Conservation (phyloP, 2,797 vertebrate genomes). For the Betta splendens region DNA sequence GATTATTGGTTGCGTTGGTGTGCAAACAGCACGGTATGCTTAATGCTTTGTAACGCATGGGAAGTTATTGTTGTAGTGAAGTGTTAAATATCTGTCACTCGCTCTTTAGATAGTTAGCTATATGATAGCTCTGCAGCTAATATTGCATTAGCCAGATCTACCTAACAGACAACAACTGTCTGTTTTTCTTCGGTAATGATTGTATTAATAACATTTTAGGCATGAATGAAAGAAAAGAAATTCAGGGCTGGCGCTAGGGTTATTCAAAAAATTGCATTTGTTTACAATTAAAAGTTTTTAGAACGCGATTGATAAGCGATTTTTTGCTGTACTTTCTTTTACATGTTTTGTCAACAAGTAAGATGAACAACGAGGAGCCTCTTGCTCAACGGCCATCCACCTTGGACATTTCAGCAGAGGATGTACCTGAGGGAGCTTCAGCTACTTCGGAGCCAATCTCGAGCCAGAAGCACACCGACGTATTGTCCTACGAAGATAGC, state of each 20-base stretch:
- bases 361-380: slow-evolving; percentile 77
- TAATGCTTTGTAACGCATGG: rapidly evolving
- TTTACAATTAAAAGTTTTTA: slow-evolving; percentile 12
- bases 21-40: rapidly evolving
- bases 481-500: slow-evolving; percentile 87
- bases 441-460: slow-evolving; percentile 8
- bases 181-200: not conserved
- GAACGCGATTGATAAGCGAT: no score
- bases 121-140: slow-evolving; percentile 31
- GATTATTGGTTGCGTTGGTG: not conserved
- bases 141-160: slow-evolving; percentile 52
- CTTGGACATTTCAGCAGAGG: slow-evolving; percentile 75
- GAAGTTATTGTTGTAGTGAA: not conserved
- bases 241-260: not conserved
- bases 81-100: not conserved
- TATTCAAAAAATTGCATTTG: not conserved
- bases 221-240: not conserved
- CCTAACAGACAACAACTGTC: slow-evolving; percentile 3
- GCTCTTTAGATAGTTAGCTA: slow-evolving; percentile 2
- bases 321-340: slow-evolving; percentile 9
- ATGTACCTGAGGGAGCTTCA: slow-evolving; percentile 37
- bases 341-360: slow-evolving; percentile 43
- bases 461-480: slow-evolving; percentile 45
- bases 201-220: not conserved
- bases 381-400: slow-evolving; percentile 76